Evolutionary conservation across 2,888 invertebrate species (phyloP).

Genomic region (Tiliacea aurago): DNA sequence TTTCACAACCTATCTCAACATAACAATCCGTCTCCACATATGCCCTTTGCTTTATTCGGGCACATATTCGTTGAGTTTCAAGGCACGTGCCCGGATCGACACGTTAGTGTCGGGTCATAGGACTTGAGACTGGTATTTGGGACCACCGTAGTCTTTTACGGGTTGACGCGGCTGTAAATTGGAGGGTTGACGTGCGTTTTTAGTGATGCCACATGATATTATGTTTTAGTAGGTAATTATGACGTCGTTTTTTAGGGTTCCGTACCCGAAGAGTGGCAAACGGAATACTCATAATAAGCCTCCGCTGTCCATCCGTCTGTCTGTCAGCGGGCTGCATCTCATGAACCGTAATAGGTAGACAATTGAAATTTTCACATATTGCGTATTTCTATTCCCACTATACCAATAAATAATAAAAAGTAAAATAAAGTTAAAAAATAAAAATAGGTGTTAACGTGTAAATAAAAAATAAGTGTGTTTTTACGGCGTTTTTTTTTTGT

Average conservation of each 20-base stretch:
- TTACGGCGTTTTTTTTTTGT: too few relatives aligned
- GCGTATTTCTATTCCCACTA: too few relatives aligned
- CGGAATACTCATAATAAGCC: too few relatives aligned
- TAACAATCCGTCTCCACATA: constrained; percentile 33
- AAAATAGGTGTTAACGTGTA: too few relatives aligned
- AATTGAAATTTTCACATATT: too few relatives aligned
- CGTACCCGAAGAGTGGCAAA: too few relatives aligned
- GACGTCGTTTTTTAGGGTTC: not conserved
- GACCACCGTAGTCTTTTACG: constrained; percentile 65
- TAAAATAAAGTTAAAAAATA: too few relatives aligned
- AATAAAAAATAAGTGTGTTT: too few relatives aligned
- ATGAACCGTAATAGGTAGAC: too few relatives aligned
- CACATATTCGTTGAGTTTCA: constrained; percentile 70
- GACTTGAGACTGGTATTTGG: constrained; percentile 61
- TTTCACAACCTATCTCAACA: constrained; percentile 33
- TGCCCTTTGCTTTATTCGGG: constrained; percentile 51
- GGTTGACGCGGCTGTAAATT: constrained; percentile 66
- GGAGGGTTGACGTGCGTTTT: constrained; percentile 42
- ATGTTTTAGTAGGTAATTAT: constrained; percentile 14
- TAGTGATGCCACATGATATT: constrained; percentile 5
- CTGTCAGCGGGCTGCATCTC: too few relatives aligned
- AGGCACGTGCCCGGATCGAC: constrained; percentile 74
- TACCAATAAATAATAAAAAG: too few relatives aligned
- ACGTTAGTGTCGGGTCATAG: constrained; percentile 78
- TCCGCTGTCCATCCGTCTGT: too few relatives aligned